Percentiles rank a stretch among this genome's conserved stretches.
Conservation (phyloP, 2,797 vertebrate species). For the Phoebastria nigripes region DNA sequence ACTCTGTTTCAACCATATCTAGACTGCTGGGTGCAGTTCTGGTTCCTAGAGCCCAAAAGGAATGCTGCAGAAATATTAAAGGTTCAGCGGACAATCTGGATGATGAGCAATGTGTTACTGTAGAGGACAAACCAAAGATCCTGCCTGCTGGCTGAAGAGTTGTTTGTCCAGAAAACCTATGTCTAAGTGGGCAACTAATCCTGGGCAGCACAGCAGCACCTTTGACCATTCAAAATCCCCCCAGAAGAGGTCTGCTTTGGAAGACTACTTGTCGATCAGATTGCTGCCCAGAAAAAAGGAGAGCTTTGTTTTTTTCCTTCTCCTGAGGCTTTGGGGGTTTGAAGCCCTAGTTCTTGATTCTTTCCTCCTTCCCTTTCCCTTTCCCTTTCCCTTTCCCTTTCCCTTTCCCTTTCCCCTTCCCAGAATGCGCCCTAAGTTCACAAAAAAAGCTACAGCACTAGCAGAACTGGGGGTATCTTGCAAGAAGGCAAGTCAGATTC, state of each 20-base stretch:
- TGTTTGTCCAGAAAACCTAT: not conserved
- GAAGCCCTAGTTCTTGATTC: not conserved
- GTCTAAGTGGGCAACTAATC: not conserved
- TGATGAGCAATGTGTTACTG: not conserved
- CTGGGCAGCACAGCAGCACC: not conserved
- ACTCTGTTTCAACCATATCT: not conserved
- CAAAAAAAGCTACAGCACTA: not conserved
- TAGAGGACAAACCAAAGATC: not conserved
- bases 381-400: too few relatives aligned
- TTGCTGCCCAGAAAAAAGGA: not conserved
- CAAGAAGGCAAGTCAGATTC: not conserved
- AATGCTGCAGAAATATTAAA: not conserved
- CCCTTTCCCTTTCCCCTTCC: not conserved
- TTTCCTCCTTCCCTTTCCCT: too few relatives aligned
- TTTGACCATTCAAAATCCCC: not conserved
- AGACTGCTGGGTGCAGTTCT: not conserved
- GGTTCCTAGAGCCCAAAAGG: not conserved
- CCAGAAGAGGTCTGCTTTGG: not conserved
- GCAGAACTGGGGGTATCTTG: not conserved
- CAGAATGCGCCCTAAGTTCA: not conserved
- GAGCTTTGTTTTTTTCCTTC: accelerated
- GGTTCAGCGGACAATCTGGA: not conserved
- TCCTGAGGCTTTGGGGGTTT: not conserved
- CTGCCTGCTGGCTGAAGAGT: not conserved
- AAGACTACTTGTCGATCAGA: not conserved